Evolutionary conservation across 1,140 invertebrate species (phyloP).

Genomic region (Hormaphis cornu): DNA sequence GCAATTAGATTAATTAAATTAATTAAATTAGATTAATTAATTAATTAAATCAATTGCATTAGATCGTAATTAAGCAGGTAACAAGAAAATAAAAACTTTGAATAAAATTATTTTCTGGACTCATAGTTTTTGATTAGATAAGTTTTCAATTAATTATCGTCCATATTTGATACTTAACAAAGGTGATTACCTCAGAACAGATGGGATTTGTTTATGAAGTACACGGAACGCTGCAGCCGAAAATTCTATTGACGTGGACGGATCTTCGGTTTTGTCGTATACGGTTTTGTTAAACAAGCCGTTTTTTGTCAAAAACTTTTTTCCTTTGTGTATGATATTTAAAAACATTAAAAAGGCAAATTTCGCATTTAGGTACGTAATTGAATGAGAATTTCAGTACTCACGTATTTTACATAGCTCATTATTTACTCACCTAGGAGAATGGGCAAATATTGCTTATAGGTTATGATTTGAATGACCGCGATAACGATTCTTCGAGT

Average conservation of each 20-base stretch:
- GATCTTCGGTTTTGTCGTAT: not conserved
- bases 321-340: not conserved
- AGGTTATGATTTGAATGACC: slow-evolving; percentile 80
- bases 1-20: too few species aligned
- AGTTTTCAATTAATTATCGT: too few species aligned
- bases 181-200: not conserved
- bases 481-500: slow-evolving; percentile 73
- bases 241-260: not conserved
- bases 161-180: not conserved
- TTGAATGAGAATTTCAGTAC: too few species aligned
- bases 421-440: slow-evolving; percentile 51
- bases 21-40: too few species aligned
- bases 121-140: too few species aligned
- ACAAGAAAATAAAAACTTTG: too few species aligned
- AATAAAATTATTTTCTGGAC: too few species aligned
- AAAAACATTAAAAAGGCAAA: not conserved
- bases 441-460: slow-evolving; percentile 73
- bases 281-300: not conserved
- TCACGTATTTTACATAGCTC: too few species aligned
- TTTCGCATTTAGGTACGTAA: too few species aligned
- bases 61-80: too few species aligned
- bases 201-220: not conserved
- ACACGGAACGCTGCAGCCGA: not conserved
- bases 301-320: not conserved
- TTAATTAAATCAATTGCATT: too few species aligned